phyloP scores from a whole-genome alignment of 2,888 invertebrate genomes.

The Conchocele bisecta region DNA sequence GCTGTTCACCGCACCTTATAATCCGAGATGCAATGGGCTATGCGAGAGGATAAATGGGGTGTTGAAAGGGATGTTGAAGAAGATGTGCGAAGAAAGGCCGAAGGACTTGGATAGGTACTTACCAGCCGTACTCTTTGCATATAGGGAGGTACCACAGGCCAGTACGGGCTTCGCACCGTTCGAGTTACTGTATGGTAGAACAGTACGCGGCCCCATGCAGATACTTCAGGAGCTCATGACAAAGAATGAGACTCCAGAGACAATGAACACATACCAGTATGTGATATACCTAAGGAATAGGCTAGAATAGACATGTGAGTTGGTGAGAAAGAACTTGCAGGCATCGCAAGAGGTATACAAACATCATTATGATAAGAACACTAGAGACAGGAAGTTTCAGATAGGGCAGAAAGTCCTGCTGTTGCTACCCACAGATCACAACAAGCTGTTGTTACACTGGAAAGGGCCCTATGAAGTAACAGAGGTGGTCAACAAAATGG shows the following conservation, averaged over 20 bases:
- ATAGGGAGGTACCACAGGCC: constrained; percentile 51
- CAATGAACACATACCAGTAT: constrained; percentile 9
- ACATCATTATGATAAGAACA: constrained; percentile 27
- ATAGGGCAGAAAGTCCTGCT: constrained; percentile 25
- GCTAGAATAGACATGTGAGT: constrained; percentile 29
- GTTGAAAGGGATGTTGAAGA: constrained; percentile 54
- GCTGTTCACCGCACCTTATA: constrained; percentile 42
- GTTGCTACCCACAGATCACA: constrained; percentile 19
- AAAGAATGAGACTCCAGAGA: background rate
- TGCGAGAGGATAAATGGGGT: constrained; percentile 55
- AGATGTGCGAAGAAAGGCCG: constrained; percentile 39
- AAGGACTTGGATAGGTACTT: constrained; percentile 60
- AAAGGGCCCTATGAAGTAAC: constrained; percentile 23
- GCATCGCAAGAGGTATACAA: constrained; percentile 8
- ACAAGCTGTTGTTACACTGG: constrained; percentile 25
- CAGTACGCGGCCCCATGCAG: constrained; percentile 6
- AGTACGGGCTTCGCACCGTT: constrained; percentile 50
- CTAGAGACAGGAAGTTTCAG: background rate
- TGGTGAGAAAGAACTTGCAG: constrained; percentile 19
- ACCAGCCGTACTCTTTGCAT: constrained; percentile 53
- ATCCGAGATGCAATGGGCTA: constrained; percentile 50
- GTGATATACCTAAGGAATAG: constrained; percentile 8
- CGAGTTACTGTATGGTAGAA: constrained; percentile 19
- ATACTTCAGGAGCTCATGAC: constrained; percentile 9
- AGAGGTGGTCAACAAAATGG: constrained; percentile 11